A percentile compares a stretch with the other conserved stretches of the same genome.
These are phyloP conservation scores for Rhynchonycteris naso DNA, from an alignment of 2,797 vertebrate species.

Conservation along the genomic window DNA sequence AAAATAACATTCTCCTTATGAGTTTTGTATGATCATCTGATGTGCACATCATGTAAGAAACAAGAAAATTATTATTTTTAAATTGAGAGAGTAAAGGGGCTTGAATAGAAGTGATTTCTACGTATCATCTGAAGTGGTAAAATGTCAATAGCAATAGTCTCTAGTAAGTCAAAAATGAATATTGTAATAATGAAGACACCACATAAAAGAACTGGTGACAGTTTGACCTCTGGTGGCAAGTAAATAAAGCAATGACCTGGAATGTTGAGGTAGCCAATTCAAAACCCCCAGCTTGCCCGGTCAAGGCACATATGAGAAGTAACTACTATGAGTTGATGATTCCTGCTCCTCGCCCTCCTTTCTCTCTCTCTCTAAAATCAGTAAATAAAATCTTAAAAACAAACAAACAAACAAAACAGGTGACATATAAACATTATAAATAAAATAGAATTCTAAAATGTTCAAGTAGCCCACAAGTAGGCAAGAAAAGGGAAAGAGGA, in stretches of 20 bases:
- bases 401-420: too few species aligned
- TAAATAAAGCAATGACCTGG: too few species aligned
- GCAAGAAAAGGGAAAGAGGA: not conserved
- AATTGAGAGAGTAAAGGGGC: not conserved
- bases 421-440: not conserved
- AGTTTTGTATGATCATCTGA: not conserved
- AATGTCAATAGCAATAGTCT: not conserved
- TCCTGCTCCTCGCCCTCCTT: too few species aligned
- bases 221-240: too few species aligned
- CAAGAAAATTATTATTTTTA: conserved; percentile 5
- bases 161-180: not conserved
- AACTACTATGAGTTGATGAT: too few species aligned
- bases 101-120: not conserved
- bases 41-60: not conserved
- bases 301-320: too few species aligned
- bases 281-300: too few species aligned
- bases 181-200: not conserved
- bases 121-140: not conserved
- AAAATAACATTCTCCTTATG: not conserved
- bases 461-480: not conserved
- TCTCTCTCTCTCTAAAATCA: too few species aligned
- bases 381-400: too few species aligned
- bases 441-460: conserved; percentile 31
- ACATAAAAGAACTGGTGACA: not conserved
- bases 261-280: too few species aligned